phyloP scores from a whole-genome alignment of 2,888 invertebrate species.

The Epistrophe eligans region DNA sequence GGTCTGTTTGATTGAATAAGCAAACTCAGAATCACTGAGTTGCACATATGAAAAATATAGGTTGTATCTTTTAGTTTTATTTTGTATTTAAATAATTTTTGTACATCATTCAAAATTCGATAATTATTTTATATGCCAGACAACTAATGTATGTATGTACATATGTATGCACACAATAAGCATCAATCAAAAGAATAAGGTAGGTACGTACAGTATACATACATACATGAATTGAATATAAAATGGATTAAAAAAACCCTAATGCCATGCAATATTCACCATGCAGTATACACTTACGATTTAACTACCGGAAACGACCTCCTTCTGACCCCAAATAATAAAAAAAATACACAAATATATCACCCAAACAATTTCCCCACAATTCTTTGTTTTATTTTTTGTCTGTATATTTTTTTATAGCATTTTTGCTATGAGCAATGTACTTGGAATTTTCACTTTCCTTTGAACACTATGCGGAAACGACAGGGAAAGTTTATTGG shows the following conservation, averaged over 20 bases:
- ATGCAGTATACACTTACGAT: not conserved
- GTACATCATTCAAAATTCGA: too few species aligned
- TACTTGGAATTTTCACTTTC: slow-evolving; percentile 43
- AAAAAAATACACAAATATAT: slow-evolving; percentile 27
- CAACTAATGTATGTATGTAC: too few species aligned
- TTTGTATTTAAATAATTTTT: too few species aligned
- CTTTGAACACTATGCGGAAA: slow-evolving; percentile 3
- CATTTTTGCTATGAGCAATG: slow-evolving; percentile 2
- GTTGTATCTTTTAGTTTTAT: too few species aligned
- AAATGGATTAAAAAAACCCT: not conserved
- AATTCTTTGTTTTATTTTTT: not conserved
- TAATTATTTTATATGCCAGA: too few species aligned
- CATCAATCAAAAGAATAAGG: not conserved
- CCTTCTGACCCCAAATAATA: slow-evolving; percentile 33
- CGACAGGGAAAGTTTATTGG: slow-evolving; percentile 44
- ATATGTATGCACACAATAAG: too few species aligned
- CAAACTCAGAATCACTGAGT: too few species aligned
- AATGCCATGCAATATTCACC: not conserved
- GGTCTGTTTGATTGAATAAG: too few species aligned
- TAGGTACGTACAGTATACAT: too few species aligned
- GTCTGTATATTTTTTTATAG: not conserved
- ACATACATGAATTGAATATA: not conserved
- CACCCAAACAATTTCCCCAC: slow-evolving; percentile 4
- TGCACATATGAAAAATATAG: too few species aligned
- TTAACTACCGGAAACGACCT: slow-evolving; percentile 49